phyloP scores from a whole-genome alignment of 2,888 invertebrate species.

The Epinotia nisella region DNA sequence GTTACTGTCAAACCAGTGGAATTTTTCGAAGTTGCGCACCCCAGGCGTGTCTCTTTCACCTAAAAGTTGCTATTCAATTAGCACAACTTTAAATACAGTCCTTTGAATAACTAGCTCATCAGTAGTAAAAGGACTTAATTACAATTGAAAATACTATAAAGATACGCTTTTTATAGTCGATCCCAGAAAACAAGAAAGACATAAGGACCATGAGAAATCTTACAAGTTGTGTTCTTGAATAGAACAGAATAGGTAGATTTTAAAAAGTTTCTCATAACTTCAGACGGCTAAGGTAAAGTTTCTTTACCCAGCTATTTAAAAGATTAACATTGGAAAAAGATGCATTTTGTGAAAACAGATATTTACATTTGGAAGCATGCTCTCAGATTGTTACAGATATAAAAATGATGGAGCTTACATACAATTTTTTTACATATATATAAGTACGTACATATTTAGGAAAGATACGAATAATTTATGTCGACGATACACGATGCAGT shows the following conservation, averaged over 20 bases:
- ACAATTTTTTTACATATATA: background rate
- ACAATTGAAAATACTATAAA: background rate
- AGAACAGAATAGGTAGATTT: background rate
- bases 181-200: background rate
- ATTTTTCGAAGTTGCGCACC: slow-evolving; percentile 74
- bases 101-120: slow-evolving; percentile 52
- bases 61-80: slow-evolving; percentile 75
- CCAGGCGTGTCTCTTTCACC: slow-evolving; percentile 64
- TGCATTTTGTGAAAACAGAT: background rate
- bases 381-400: background rate
- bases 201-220: background rate
- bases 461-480: no score
- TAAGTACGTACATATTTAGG: no score
- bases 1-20: slow-evolving; percentile 75
- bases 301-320: slow-evolving; percentile 4
- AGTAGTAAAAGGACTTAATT: background rate
- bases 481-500: no score
- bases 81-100: slow-evolving; percentile 60
- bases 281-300: slow-evolving; percentile 13
- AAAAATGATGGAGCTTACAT: background rate
- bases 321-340: slow-evolving; percentile 5
- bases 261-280: slow-evolving; percentile 6
- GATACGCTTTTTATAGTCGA: background rate
- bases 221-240: slow-evolving; percentile 7
- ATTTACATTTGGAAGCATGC: background rate